Evolutionary conservation across 2,113 vertebrate genomes (phyloP).

Genomic region (Campylorhamphus procurvoides): DNA sequence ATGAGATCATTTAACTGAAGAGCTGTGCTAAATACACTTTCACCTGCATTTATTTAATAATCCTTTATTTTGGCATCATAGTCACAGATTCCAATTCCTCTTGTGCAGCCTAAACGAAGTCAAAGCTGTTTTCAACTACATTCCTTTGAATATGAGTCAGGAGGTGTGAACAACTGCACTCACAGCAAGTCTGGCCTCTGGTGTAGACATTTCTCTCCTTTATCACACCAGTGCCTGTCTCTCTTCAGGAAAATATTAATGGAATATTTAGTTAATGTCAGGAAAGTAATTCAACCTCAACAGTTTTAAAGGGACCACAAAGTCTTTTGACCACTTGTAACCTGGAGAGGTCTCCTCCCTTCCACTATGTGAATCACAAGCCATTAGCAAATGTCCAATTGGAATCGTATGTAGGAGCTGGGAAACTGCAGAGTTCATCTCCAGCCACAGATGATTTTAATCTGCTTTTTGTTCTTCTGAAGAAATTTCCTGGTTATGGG

Average conservation of each 20-base stretch:
- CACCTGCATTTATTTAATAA: neutral
- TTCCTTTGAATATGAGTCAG: neutral
- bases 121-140: neutral
- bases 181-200: neutral
- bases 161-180: neutral
- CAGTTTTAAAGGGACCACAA: neutral
- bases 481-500: neutral
- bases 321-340: neutral
- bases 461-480: neutral
- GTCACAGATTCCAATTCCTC: neutral
- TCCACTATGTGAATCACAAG: neutral
- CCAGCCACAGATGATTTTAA: constrained; percentile 8
- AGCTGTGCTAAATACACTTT: neutral
- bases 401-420: neutral
- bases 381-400: neutral
- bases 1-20: neutral
- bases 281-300: neutral
- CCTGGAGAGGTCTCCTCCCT: neutral
- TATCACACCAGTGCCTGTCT: neutral
- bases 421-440: constrained; percentile 3
- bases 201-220: neutral
- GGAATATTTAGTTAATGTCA: neutral
- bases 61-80: neutral
- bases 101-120: neutral
- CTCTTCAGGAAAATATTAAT: neutral